A percentile compares a stretch with the other conserved stretches of the same genome.
phyloP scores from a whole-genome alignment of 2,797 vertebrate species.

The Sitta carolinensis region DNA sequence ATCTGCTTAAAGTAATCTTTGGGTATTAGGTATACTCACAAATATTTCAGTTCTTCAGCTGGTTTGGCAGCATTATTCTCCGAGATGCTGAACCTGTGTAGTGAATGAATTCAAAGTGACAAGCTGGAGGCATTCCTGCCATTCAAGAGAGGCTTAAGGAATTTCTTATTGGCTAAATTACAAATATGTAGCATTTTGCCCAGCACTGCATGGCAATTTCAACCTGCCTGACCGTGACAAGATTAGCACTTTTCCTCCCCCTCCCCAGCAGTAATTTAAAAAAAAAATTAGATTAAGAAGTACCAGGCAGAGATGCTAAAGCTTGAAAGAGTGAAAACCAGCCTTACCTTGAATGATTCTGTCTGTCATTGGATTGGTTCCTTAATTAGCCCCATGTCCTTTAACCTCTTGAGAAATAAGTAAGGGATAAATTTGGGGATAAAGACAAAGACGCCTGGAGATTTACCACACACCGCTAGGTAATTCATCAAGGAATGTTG shows the following conservation, averaged over 20 bases:
- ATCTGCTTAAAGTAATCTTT: conserved; percentile 60
- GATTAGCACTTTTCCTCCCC: conserved; percentile 79
- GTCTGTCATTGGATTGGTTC: conserved; percentile 82
- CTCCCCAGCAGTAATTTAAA: conserved; percentile 61
- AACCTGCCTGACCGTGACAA: conserved; percentile 85
- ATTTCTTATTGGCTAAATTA: conserved; percentile 91
- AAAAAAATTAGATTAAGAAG: conserved; percentile 82
- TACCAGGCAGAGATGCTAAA: conserved; percentile 86
- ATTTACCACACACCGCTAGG: conserved; percentile 91
- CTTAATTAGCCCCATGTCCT: conserved; percentile 91
- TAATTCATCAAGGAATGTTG: conserved; percentile 94
- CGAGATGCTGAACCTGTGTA: conserved; percentile 61
- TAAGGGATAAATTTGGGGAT: conserved; percentile 87
- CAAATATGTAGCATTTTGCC: conserved; percentile 86
- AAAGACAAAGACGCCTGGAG: conserved; percentile 82
- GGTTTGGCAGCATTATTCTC: conserved; percentile 72
- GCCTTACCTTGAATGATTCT: conserved; percentile 87
- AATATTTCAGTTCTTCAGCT: conserved; percentile 51
- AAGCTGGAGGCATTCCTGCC: conserved; percentile 85
- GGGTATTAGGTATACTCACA: background rate
- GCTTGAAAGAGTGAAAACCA: conserved; percentile 77
- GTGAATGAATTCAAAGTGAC: conserved; percentile 82
- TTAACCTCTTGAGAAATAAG: conserved; percentile 88
- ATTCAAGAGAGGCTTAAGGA: conserved; percentile 89
- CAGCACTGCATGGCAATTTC: conserved; percentile 80